Percentiles rank a stretch among this genome's conserved stretches.
phyloP scores from a whole-genome alignment of 2,797 vertebrate genomes.

The Hephaestus fuliginosus region DNA sequence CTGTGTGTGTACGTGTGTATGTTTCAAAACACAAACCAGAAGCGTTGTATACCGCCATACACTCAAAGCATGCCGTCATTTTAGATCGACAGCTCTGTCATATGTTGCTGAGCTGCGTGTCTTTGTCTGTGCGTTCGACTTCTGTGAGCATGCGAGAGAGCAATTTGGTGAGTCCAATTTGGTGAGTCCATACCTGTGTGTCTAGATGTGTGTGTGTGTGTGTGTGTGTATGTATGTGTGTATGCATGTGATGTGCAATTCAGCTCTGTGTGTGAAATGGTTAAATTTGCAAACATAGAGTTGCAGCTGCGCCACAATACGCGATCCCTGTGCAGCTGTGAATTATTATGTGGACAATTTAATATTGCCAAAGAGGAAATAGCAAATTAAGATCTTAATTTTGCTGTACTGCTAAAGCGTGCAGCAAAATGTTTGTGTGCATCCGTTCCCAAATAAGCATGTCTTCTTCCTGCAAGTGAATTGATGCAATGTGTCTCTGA shows the following conservation, averaged over 20 bases:
- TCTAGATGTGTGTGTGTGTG: conserved; percentile 7
- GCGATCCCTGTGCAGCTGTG: conserved; percentile 79
- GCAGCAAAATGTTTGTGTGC: conserved; percentile 54
- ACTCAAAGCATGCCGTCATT: conserved; percentile 55
- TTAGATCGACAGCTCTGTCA: conserved; percentile 70
- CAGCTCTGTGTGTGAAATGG: conserved; percentile 44
- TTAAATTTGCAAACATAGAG: conserved; percentile 78
- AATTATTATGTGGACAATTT: conserved; percentile 85
- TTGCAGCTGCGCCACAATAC: conserved; percentile 77
- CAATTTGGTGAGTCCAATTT: conserved; percentile 30
- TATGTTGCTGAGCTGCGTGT: conserved; percentile 65
- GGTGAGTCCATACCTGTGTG: conserved; percentile 42
- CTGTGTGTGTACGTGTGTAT: conserved; percentile 1
- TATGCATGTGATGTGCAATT: conserved; percentile 15
- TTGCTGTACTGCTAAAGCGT: conserved; percentile 65
- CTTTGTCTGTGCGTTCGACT: conserved; percentile 60
- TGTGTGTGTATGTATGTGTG: conserved; percentile 18
- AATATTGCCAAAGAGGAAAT: conserved; percentile 83
- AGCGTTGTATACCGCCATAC: conserved; percentile 43
- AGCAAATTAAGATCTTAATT: conserved; percentile 81
- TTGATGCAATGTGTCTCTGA: conserved; percentile 25
- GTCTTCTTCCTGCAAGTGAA: conserved; percentile 6
- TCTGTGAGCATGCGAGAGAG: conserved; percentile 49
- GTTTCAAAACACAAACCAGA: conserved; percentile 46
- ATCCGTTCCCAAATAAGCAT: conserved; percentile 31